A percentile compares a stretch with the other conserved stretches of the same genome.
phyloP scores from a whole-genome alignment of 2,888 invertebrate genomes.

The Polyommatus icarus region DNA sequence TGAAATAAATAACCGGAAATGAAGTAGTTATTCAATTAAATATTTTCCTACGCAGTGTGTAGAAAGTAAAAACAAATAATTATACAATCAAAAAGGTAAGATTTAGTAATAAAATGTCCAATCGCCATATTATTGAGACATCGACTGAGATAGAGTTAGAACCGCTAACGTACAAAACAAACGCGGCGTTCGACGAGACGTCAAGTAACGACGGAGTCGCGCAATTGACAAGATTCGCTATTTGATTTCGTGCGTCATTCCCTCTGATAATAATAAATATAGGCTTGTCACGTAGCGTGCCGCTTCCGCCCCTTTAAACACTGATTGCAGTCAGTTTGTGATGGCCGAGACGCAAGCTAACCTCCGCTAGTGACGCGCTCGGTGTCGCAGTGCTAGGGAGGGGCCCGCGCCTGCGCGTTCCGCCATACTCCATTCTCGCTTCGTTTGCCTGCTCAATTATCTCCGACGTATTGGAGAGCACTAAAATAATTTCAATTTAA shows the following conservation, averaged over 20 bases:
- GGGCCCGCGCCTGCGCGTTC: conserved; percentile 66
- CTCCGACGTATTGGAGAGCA: conserved; percentile 55
- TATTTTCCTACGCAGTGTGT: too few relatives aligned
- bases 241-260: conserved; percentile 50
- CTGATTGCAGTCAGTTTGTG: conserved; percentile 52
- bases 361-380: conserved; percentile 40
- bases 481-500: conserved; percentile 44
- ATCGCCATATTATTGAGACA: background rate
- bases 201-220: conserved; percentile 32
- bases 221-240: conserved; percentile 43
- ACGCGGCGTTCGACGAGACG: conserved; percentile 32
- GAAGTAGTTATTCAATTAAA: too few relatives aligned
- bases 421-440: conserved; percentile 65
- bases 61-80: background rate
- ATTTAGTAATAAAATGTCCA: background rate
- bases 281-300: conserved; percentile 51
- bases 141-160: background rate
- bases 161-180: conserved; percentile 8
- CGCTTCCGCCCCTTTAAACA: conserved; percentile 49
- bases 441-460: conserved; percentile 71
- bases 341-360: conserved; percentile 32
- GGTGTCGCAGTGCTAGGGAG: conserved; percentile 62
- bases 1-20: too few relatives aligned
- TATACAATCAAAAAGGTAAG: background rate
- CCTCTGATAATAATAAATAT: conserved; percentile 57